Base-by-base conservation (phyloP, 2,888 invertebrate genomes). In the Amaurobius ferox region DNA sequence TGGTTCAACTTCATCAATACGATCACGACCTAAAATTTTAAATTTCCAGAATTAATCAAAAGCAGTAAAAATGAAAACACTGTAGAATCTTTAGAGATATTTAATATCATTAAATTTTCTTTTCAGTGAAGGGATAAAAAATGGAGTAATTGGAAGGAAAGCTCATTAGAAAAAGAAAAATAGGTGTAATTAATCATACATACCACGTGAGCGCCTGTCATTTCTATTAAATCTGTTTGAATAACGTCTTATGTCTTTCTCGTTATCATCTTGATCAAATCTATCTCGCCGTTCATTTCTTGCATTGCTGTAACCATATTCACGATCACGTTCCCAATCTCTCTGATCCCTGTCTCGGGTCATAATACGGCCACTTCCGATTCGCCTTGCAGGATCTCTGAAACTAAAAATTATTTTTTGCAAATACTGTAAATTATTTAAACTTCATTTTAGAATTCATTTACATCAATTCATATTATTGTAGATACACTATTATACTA, bases 341-440 rank as follows among this genome's bases (percentile, higher is more conserved):
- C 92, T 91, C 40, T 91, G 90, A 30, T 91, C 88, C 89, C 91
- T 90, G 90, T 94, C 94, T 35, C 95, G 93, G 87, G 95, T 93
- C 92, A 94, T 93, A 87, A 97, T 94, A 11, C 97, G 94, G 0
- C 97, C 97, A 89, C 96, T 96, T 5, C 97, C 97, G 90, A 97
- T 96, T 66, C 96, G 94, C 32, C 91, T 87, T 23, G 74, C 79
- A 5, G 88, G 78, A 32, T 89, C 88, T n/a, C 89, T 67, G 35
- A 87, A 88, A 68, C 81, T 87, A 66, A 55, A 44, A 74, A 40
- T 35, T 35, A 7, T 35, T 7, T 35, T 35, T 35, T 9, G 9
- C 5, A 35, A 35, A 35, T 35, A 35, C 5, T 35, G 35, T 35
- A 35, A 7, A 35, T n/a, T n/a, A n/a, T n/a, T n/a, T n/a, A n/a